These are phyloP conservation scores for Ophonus ardosiacus DNA, from an alignment of 2,888 invertebrate genomes.

Conservation along the genomic window DNA sequence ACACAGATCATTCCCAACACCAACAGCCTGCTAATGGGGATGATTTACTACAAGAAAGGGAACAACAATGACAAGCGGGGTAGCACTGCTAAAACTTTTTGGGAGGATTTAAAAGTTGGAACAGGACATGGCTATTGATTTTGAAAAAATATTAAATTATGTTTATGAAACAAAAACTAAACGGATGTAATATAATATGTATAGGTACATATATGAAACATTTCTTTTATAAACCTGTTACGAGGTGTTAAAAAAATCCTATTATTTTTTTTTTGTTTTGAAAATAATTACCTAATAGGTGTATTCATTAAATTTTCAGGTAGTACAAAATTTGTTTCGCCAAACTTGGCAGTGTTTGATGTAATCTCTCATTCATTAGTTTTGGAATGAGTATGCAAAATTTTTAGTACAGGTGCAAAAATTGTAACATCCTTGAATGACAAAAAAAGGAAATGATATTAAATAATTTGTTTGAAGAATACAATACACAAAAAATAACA, in stretches of 20 bases:
- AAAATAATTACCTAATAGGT: not conserved
- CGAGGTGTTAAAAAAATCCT: not conserved
- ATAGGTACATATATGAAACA: not conserved
- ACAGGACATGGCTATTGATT: too few species aligned
- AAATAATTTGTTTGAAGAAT: not conserved
- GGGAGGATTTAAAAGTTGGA: too few species aligned
- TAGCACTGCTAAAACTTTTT: too few species aligned
- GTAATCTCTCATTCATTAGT: not conserved
- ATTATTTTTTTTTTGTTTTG: not conserved
- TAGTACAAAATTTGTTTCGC: not conserved
- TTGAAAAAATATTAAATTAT: not conserved
- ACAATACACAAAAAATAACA: too few species aligned
- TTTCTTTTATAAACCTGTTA: not conserved
- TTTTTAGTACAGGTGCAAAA: not conserved
- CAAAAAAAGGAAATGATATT: not conserved
- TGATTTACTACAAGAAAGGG: not conserved
- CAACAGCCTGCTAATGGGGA: not conserved
- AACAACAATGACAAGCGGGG: too few species aligned
- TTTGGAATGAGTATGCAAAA: not conserved
- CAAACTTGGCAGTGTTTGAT: not conserved
- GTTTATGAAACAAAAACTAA: not conserved
- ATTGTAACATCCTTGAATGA: not conserved
- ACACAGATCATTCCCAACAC: not conserved
- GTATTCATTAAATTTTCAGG: not conserved
- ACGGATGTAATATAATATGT: not conserved